Conservation (phyloP, 2,113 vertebrate species). For the Anas platyrhynchos region DNA sequence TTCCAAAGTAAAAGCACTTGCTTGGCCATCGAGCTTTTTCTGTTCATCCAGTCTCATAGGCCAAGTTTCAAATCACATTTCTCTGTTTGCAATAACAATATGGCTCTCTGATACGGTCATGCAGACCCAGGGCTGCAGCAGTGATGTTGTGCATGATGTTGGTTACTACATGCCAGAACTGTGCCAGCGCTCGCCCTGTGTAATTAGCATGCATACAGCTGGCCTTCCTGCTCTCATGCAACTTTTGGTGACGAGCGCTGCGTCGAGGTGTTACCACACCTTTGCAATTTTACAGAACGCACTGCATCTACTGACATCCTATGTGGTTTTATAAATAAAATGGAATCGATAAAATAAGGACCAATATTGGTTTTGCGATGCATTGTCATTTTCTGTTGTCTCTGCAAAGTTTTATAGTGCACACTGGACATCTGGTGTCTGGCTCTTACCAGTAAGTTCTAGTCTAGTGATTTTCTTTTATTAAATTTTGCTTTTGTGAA, state of each 20-base stretch:
- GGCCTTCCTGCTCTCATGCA: not conserved
- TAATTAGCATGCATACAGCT: not conserved
- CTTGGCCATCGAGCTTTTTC: not conserved
- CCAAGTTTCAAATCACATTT: not conserved
- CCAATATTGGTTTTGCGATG: not conserved
- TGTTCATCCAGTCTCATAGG: not conserved
- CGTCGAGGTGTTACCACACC: not conserved
- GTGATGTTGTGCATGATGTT: fast-evolving
- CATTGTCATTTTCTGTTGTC: not conserved
- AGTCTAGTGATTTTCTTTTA: not conserved
- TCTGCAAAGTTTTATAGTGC: not conserved
- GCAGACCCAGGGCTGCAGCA: not conserved
- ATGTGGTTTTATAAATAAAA: not conserved
- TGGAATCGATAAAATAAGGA: not conserved
- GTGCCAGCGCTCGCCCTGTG: fast-evolving
- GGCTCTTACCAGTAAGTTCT: not conserved
- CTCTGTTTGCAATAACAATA: not conserved
- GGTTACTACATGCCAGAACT: fast-evolving
- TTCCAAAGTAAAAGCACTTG: not conserved
- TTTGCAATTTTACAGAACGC: not conserved
- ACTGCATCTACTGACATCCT: not conserved
- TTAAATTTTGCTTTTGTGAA: not conserved
- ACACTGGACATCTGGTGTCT: not conserved
- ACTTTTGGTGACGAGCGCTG: not conserved
- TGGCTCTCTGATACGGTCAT: not conserved